Base-by-base conservation (phyloP, 2,888 invertebrate genomes). In the Stenodera caucasica region DNA sequence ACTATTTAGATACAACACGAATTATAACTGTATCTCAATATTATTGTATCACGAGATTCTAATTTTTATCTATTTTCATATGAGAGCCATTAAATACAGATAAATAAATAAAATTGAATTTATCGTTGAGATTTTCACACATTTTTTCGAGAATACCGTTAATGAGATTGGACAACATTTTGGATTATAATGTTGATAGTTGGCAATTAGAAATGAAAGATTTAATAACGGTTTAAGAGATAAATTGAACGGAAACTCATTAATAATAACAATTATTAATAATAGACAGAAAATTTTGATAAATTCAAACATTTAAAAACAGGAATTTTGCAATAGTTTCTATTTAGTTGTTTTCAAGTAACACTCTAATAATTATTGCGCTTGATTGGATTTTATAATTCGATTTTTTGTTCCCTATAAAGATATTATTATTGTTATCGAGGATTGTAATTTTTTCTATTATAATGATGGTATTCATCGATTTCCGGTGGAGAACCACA, bases 401-500 rank as follows among this genome's bases (percentile, higher is more conserved):
- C 7, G 7, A 26, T 26, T 26, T 26, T 26, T 26, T 26, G 3
- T 7, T 26, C 26, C 3, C 7, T 26, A 26, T 7, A 26, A 26
- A 26, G 7, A 3, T 26, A 26, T 26, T 26, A 26, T 26, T 7
- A 26, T 26, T 26, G 7, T 26, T 26, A 26, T 26, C 26, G 7
- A 26, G 3, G 45, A 12, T 7, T 45, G 11, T 18, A 2, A 45
- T 18, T 21, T 45, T 45, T 45, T 45, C 7, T 21, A 21, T 45
- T 45, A 8, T 40, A 3, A 18, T 40, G 40, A 40, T 40, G 40
- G 40, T 18, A 40, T 40, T 40, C 8, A 1, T 18, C 21, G 45
- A 45, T 45, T 45, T 45, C 45, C 45, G 45, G 18, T 45, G 11
- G 12, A 45, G 45, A 45, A 21, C 45, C 45, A 45, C 45, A 45